Evolutionary conservation across 1,140 invertebrate species (phyloP), one percentile per base, ranked within the genome.

Genomic region (Anastatus disparis): DNA sequence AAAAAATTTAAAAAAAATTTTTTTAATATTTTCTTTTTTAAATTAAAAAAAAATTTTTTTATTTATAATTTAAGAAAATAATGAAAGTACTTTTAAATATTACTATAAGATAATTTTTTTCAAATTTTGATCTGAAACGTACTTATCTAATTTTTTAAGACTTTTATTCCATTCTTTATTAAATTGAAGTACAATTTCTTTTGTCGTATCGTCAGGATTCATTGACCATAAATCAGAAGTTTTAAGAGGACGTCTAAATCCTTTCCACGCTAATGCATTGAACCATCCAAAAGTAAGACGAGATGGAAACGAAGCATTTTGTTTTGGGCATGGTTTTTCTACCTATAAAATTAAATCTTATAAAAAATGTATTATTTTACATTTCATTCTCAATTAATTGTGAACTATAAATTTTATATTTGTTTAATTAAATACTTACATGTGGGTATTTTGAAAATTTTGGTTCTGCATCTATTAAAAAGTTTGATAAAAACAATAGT

Each of bases 211-310:
- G 75, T 92, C 90, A 3, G 91, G 90, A 77, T 96, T 95, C 79
- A 99, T 89, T 40, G 93, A 91, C 96, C 97, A 99, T 0, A 99
- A 83, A 85, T 99, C 95, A 38, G 88, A 86, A 52, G 89, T 89
- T 74, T 93, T 93, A 29, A 99, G 84, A 13, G 95, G 93, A 71
- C 91, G 91, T 73, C 90, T 90, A 83, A 93, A 98, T 1, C 96
- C 96, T 71, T 89, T 90, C 85, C 93, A 91, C 1, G 94, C 92
- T 74, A 97, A 85, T 0, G 84, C 70, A 83, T 96, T 93, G 82
- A 99, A 97, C 97, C 97, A 99, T 62, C 91, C 90, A 82, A 97
- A 99, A 0, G 93, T 89, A 4, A 99, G 84, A 62, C 91, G 89
- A 22, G 95, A 97, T n/a, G 96, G 89, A 83, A 97, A 99, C 20